These are phyloP conservation scores for Phortica magna DNA, from an alignment of 2,888 invertebrate species.

Conservation along the genomic window DNA sequence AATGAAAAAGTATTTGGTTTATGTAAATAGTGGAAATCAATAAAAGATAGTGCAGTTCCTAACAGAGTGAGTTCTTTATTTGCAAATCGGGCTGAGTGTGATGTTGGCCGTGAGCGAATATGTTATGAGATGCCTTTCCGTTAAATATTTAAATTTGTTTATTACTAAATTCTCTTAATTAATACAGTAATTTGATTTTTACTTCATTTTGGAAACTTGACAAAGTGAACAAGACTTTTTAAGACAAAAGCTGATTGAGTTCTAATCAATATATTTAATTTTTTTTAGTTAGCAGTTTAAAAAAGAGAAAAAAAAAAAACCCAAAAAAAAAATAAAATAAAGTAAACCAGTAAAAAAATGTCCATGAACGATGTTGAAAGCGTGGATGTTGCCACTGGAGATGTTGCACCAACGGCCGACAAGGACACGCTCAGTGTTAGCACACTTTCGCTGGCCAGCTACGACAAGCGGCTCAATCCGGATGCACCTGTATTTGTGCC, in stretches of 20 bases:
- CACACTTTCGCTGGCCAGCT: constrained; percentile 2
- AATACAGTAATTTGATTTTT: no score
- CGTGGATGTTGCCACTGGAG: not conserved
- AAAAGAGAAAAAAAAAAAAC: constrained; percentile 2
- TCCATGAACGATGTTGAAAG: not conserved
- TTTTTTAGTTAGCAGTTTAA: not conserved
- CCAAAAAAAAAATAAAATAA: no score
- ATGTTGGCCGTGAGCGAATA: no score
- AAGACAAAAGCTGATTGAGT: no score
- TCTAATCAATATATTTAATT: not conserved
- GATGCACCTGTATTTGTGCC: constrained; percentile 62
- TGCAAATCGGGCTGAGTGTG: no score
- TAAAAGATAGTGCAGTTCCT: not conserved
- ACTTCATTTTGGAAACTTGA: no score
- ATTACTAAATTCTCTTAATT: no score
- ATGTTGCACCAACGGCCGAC: not conserved
- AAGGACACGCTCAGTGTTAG: not conserved
- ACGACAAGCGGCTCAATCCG: constrained; percentile 57
- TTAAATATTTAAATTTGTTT: no score
- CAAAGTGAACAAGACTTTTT: no score
- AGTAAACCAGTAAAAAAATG: not conserved
- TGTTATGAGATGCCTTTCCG: no score
- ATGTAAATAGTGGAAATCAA: constrained; percentile 7
- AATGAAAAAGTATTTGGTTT: not conserved
- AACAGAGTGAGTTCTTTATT: no score